phyloP scores from a whole-genome alignment of 1,140 invertebrate genomes.

The Eufriesea mexicana region DNA sequence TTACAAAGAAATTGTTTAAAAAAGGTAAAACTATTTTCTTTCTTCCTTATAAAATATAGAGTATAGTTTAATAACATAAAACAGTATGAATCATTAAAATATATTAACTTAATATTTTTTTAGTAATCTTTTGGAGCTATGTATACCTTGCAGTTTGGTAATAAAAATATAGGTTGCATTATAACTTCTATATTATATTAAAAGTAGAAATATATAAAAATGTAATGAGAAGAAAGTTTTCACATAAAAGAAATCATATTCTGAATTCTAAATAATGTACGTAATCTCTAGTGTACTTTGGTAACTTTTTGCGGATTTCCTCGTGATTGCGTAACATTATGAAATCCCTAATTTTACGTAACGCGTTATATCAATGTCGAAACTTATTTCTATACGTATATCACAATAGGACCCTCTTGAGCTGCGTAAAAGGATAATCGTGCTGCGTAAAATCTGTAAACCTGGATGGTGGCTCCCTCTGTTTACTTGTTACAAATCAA shows the following conservation, averaged over 20 bases:
- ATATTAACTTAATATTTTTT: neutral
- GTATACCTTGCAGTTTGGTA: too few species aligned
- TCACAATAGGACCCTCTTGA: slow-evolving; percentile 20
- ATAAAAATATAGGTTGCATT: too few species aligned
- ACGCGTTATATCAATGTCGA: slow-evolving; percentile 26
- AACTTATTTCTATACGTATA: neutral
- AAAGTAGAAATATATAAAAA: neutral
- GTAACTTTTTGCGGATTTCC: slow-evolving; percentile 36
- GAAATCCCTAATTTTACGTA: slow-evolving; percentile 56
- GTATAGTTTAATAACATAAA: neutral
- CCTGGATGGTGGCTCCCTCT: slow-evolving; percentile 46
- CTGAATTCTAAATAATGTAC: too few species aligned
- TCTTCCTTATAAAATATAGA: neutral
- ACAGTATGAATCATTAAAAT: neutral
- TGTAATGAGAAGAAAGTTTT: neutral
- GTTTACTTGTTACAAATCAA: neutral
- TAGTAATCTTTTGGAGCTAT: neutral
- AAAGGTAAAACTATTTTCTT: neutral
- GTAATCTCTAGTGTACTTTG: neutral
- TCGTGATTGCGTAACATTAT: slow-evolving; percentile 45
- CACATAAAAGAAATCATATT: neutral
- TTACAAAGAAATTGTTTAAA: neutral
- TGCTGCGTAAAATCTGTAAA: slow-evolving; percentile 43
- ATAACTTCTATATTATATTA: neutral
- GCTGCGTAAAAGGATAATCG: slow-evolving; percentile 45